Evolutionary conservation across 1,140 invertebrate genomes (phyloP), one percentile per base, ranked within the genome.

Genomic region (Pachypeltis micranthus): DNA sequence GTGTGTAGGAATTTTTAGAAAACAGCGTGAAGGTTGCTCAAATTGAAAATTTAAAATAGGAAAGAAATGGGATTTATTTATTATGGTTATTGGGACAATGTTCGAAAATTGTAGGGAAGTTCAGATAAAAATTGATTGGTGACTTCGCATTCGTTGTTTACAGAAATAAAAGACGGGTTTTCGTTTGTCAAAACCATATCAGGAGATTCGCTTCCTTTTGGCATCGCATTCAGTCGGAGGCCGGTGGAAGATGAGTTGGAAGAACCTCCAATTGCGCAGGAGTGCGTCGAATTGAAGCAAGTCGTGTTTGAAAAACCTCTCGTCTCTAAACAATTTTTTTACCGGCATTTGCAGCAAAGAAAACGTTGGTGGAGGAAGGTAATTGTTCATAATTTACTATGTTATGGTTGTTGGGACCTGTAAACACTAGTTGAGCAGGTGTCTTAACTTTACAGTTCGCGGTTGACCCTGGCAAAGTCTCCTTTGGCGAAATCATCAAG

Each of bases 291-390:
- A 26, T 44, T 47, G 70, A 78, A 31, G 74, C 69, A 68, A 74
- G 67, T 51, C 72, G 69, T 0, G 74, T 78, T 76, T 69, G 60
- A 74, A 27, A 21, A 69, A 29, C 71, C 72, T 10, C 66, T 72
- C 44, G 73, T 78, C 68, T 67, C 75, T 19, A 77, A 75, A 70
- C 78, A 79, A 65, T 78, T 81, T 70, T 85, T 84, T 71, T 80
- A 85, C 68, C 80, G 83, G 59, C 83, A 83, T 74, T 86, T 88
- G 69, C 78, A 84, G 65, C 81, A 87, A 69, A 79, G 86, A 62
- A 87, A 86, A 72, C 82, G 85, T 64, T 91, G 87, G 87, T 91
- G 87, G 87, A 82, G 84, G 70, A 85, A 83, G 73, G 79, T 78
- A 77, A 80, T 67, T 69, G 68, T 62, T 66, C 70, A 31, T 71